Conservation (phyloP, 2,113 vertebrate genomes). For the Lynx canadensis region DNA sequence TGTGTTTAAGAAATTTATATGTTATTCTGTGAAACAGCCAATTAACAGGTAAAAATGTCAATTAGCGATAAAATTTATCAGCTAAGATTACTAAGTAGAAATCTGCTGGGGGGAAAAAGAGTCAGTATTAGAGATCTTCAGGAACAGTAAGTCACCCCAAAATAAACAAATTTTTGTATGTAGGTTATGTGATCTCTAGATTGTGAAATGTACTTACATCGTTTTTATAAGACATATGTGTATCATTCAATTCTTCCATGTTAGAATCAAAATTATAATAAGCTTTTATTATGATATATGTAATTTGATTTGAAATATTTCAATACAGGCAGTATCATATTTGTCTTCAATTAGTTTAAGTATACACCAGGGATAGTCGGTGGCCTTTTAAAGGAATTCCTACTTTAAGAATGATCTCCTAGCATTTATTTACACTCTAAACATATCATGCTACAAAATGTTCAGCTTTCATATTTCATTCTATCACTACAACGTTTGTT, state of each 20-base stretch:
- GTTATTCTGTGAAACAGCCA: not conserved
- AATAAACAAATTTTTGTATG: not conserved
- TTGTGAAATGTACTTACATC: not conserved
- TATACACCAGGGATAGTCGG: not conserved
- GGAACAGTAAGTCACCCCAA: not conserved
- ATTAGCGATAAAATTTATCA: not conserved
- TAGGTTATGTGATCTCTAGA: not conserved
- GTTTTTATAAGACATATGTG: not conserved
- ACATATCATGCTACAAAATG: not conserved
- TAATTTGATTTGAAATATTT: slow-evolving; percentile 17
- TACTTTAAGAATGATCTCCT: not conserved
- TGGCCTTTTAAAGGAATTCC: not conserved
- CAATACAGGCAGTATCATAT: not conserved
- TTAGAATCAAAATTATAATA: not conserved
- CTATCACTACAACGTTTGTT: not conserved
- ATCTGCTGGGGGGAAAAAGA: not conserved
- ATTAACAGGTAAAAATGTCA: not conserved
- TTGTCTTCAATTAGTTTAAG: not conserved
- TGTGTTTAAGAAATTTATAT: not conserved
- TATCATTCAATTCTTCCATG: not conserved
- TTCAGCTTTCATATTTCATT: not conserved
- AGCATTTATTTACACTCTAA: not conserved
- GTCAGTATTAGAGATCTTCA: not conserved
- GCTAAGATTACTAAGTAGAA: not conserved
- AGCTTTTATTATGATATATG: not conserved